Conservation (phyloP, 2,888 invertebrate genomes). For the Acanthosepion pharaonis region DNA sequence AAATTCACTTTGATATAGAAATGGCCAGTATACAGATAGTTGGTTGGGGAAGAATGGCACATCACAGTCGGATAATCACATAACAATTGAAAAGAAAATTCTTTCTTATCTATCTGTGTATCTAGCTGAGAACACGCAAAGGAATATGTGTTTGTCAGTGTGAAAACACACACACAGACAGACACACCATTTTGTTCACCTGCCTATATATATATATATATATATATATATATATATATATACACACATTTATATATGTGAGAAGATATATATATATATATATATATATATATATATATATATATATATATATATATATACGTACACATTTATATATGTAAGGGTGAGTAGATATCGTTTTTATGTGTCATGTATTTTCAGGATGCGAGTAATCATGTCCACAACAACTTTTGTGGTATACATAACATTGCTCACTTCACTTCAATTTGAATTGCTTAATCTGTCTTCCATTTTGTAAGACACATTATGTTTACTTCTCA, state of each 20-base stretch:
- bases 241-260: background rate
- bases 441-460: too few species aligned
- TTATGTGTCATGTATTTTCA: too few species aligned
- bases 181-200: accelerated
- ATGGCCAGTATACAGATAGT: background rate
- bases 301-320: background rate
- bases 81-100: background rate
- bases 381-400: too few species aligned
- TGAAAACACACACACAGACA: background rate
- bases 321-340: background rate
- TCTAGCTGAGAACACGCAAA: background rate
- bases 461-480: too few species aligned
- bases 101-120: background rate
- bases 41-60: background rate
- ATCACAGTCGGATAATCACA: constrained; percentile 17
- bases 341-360: too few species aligned
- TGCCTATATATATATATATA: background rate
- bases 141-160: background rate
- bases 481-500: too few species aligned
- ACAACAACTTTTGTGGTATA: too few species aligned
- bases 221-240: background rate
- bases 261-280: background rate
- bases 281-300: background rate
- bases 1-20: background rate
- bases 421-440: too few species aligned